Evolutionary conservation across 1,140 invertebrate species (phyloP).

Genomic region (Dysdera silvatica): DNA sequence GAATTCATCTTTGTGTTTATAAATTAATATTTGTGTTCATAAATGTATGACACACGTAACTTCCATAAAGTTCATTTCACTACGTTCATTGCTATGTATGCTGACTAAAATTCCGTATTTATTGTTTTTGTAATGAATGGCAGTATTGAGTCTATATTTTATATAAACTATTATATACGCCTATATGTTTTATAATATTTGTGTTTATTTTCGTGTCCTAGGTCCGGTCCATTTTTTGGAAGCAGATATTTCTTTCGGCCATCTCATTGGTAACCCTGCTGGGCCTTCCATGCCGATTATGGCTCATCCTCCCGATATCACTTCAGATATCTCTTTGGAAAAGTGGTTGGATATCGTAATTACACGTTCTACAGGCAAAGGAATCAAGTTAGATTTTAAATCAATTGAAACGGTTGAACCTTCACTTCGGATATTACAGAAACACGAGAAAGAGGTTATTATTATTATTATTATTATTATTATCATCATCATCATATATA

Average conservation of each 20-base stretch:
- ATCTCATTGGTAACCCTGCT: slow-evolving; percentile 44
- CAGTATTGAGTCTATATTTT: no score
- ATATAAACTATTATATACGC: no score
- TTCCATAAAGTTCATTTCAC: no score
- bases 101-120: no score
- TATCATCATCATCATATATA: no score
- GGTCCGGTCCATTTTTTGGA: slow-evolving; percentile 70
- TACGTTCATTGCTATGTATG: no score
- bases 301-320: slow-evolving; percentile 66
- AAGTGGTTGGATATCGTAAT: slow-evolving; percentile 58
- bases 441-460: slow-evolving; percentile 45
- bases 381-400: slow-evolving; percentile 83
- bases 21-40: no score
- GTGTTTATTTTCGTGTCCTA: slow-evolving; percentile 42
- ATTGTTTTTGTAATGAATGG: no score
- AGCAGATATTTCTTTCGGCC: slow-evolving; percentile 68
- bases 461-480: no score
- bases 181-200: no score
- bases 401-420: slow-evolving; percentile 62
- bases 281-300: slow-evolving; percentile 61
- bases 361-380: slow-evolving; percentile 51
- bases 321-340: slow-evolving; percentile 64
- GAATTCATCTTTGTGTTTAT: no score
- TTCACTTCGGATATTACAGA: slow-evolving; percentile 52
- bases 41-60: no score